Evolutionary conservation across 2,888 invertebrate species (phyloP).

Genomic region (Trilocha varians): DNA sequence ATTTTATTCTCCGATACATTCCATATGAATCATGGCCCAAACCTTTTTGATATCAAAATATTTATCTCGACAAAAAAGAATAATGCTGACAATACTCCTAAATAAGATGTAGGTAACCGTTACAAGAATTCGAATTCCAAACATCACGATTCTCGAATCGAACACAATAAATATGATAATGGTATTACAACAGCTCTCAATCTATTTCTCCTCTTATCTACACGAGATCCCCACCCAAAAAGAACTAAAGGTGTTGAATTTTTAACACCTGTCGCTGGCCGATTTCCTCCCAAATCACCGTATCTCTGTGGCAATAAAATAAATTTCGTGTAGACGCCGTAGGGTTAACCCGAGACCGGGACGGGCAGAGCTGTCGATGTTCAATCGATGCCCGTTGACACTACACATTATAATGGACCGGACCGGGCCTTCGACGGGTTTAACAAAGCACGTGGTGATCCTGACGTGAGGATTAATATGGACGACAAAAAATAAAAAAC

Average conservation of each 20-base stretch:
- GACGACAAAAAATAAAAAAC: conserved; percentile 55
- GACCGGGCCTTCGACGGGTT: conserved; percentile 59
- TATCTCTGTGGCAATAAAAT: conserved; percentile 71
- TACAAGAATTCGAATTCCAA: conserved; percentile 44
- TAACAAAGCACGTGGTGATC: conserved; percentile 70
- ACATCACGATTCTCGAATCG: conserved; percentile 26
- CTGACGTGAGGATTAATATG: conserved; percentile 71
- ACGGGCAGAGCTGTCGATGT: conserved; percentile 58
- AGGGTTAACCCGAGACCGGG: conserved; percentile 55
- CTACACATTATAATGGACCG: conserved; percentile 70
- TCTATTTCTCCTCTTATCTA: conserved; percentile 64
- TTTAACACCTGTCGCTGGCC: conserved; percentile 70
- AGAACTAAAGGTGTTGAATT: conserved; percentile 65
- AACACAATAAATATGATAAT: conserved; percentile 59
- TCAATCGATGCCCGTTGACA: conserved; percentile 71
- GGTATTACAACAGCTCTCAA: conserved; percentile 53
- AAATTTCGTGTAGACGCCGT: conserved; percentile 69
- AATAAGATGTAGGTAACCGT: conserved; percentile 39
- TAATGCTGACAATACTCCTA: conserved; percentile 22
- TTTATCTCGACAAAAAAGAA: conserved; percentile 36
- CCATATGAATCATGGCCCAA: conserved; percentile 46
- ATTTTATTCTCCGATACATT: conserved; percentile 53
- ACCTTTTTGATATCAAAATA: conserved; percentile 46
- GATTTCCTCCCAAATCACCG: conserved; percentile 68
- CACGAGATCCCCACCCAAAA: conserved; percentile 45